These are phyloP conservation scores for Condylostylus longicornis DNA, from an alignment of 1,140 invertebrate genomes.

Conservation along the genomic window DNA sequence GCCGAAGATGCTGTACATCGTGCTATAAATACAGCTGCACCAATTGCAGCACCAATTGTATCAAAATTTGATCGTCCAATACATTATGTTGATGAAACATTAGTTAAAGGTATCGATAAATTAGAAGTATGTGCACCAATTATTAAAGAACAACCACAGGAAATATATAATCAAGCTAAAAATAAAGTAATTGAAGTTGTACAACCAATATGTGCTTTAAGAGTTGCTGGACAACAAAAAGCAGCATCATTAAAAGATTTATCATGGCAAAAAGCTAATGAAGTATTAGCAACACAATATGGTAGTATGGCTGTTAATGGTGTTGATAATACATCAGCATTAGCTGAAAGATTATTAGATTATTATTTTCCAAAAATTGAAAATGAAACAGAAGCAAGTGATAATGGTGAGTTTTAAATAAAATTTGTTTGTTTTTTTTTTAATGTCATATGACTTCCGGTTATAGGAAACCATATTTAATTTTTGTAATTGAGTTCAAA, in stretches of 20 bases:
- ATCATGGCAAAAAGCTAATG: conserved; percentile 53
- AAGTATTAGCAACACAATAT: conserved; percentile 47
- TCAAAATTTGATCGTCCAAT: conserved; percentile 43
- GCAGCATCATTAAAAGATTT: conserved; percentile 45
- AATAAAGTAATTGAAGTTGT: conserved; percentile 45
- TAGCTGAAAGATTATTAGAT: conserved; percentile 47
- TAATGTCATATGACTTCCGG: no score
- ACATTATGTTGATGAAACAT: conserved; percentile 46
- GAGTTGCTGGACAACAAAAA: conserved; percentile 41
- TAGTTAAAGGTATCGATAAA: conserved; percentile 48
- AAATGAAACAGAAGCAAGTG: conserved; percentile 34
- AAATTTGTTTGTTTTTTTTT: no score
- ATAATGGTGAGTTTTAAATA: conserved; percentile 29
- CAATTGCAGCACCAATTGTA: conserved; percentile 44
- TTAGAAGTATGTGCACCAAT: conserved; percentile 51
- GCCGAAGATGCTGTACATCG: conserved; percentile 47
- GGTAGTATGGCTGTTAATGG: conserved; percentile 44
- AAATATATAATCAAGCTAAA: conserved; percentile 55
- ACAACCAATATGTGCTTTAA: conserved; percentile 40
- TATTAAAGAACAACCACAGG: conserved; percentile 49
- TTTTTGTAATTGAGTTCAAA: no score
- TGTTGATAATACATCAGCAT: conserved; percentile 42
- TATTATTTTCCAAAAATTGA: conserved; percentile 46
- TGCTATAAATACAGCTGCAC: conserved; percentile 43
- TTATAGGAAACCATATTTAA: no score